Percentiles rank a stretch among this genome's conserved stretches.
phyloP scores from a whole-genome alignment of 2,797 vertebrate genomes.

The Schizopygopsis pylzovi region DNA sequence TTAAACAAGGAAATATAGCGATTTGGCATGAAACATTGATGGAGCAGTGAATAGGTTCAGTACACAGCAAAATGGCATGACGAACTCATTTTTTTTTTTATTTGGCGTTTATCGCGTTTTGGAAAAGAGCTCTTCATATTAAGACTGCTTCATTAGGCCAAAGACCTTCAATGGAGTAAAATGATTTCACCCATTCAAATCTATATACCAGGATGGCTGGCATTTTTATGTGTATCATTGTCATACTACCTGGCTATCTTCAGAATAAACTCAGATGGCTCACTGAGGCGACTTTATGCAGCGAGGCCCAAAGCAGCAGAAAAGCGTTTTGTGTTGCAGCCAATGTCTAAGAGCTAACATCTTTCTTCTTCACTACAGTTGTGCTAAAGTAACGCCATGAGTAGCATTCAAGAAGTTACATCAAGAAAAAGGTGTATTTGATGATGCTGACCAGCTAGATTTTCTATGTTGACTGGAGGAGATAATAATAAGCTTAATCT shows the following conservation, averaged over 20 bases:
- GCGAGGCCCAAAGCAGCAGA: neutral
- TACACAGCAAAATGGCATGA: no score
- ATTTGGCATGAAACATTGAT: no score
- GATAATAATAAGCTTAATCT: no score
- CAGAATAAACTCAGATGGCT: neutral
- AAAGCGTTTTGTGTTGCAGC: neutral
- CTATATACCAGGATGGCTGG: neutral
- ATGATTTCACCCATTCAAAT: neutral
- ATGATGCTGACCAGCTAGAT: no score
- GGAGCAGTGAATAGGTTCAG: no score
- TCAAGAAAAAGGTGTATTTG: neutral
- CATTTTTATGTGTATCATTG: neutral
- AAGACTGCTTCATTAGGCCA: neutral
- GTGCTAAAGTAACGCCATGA: slow-evolving; percentile 7
- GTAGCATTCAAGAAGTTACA: slow-evolving; percentile 17
- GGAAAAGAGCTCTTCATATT: no score
- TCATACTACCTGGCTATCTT: neutral
- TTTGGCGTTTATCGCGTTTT: no score
- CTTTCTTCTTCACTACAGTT: slow-evolving; percentile 12
- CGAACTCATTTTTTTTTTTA: no score
- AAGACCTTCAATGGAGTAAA: neutral
- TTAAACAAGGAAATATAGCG: no score
- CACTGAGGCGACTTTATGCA: neutral
- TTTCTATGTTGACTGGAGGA: no score
- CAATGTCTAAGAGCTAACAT: slow-evolving; percentile 3